Conservation (phyloP, 2,888 invertebrate genomes). For the Meteorus cinctellus region DNA sequence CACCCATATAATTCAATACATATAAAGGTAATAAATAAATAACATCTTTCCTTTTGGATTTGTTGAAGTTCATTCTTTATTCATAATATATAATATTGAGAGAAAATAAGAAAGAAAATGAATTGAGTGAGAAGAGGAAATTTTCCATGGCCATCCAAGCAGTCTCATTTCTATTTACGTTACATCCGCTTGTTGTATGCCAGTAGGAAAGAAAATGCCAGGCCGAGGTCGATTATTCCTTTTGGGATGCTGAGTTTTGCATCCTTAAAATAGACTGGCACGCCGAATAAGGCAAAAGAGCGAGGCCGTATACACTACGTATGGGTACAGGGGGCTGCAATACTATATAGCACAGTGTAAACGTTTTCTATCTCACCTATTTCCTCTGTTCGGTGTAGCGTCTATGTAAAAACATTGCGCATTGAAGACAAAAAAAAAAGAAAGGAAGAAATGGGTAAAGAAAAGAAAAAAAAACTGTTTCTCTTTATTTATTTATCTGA, state of each 20-base stretch:
- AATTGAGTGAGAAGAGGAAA: constrained; percentile 20
- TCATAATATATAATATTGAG: background rate
- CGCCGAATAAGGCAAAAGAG: constrained; percentile 58
- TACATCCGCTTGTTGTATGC: background rate
- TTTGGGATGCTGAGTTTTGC: constrained; percentile 59
- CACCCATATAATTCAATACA: no score
- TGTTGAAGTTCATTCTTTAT: background rate
- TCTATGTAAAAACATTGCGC: background rate
- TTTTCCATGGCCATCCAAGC: constrained; percentile 32
- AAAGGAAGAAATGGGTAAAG: background rate
- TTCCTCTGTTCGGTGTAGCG: constrained; percentile 1
- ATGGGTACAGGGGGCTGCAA: background rate
- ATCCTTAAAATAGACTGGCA: constrained; percentile 63
- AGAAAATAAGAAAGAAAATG: constrained; percentile 14
- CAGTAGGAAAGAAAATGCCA: constrained; percentile 40
- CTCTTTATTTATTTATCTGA: constrained; percentile 32
- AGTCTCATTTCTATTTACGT: constrained; percentile 36
- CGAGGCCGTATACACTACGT: constrained; percentile 37
- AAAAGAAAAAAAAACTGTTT: background rate
- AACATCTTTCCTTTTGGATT: background rate
- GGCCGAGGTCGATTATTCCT: constrained; percentile 54
- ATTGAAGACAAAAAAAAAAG: constrained; percentile 1
- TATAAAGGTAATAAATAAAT: background rate
- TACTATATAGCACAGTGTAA: background rate
- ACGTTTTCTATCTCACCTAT: background rate